A percentile compares a stretch with the other conserved stretches of the same genome.
phyloP scores from a whole-genome alignment of 2,888 invertebrate species.

The Mesochorus sp. region DNA sequence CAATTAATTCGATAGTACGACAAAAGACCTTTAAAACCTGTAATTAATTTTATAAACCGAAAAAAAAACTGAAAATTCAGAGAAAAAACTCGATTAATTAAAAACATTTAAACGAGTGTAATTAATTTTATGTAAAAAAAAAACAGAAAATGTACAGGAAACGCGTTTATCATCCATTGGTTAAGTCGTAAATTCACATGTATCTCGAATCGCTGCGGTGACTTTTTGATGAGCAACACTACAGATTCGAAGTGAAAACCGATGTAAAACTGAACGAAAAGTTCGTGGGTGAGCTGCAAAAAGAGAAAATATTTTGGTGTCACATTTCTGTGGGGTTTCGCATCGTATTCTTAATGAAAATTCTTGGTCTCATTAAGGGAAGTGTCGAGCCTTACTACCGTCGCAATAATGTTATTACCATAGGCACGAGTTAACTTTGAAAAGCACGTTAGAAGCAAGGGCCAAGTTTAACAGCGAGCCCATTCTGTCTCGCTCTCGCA shows the following conservation, averaged over 20 bases:
- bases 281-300: background rate
- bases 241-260: background rate
- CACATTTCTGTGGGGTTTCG: background rate
- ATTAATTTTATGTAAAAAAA: no score
- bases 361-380: conserved; percentile 49
- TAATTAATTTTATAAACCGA: no score
- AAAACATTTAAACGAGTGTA: no score
- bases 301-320: background rate
- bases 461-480: conserved; percentile 50
- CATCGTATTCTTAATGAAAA: conserved; percentile 53
- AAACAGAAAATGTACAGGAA: no score
- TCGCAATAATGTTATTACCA: conserved; percentile 56
- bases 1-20: no score
- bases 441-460: conserved; percentile 36
- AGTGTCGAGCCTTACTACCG: conserved; percentile 30
- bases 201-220: no score
- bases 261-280: background rate
- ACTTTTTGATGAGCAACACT: background rate
- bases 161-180: no score
- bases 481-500: conserved; percentile 3
- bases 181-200: no score
- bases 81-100: no score
- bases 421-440: conserved; percentile 53
- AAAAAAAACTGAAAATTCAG: no score
- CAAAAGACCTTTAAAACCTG: no score